phyloP scores from a whole-genome alignment of 64 coral and sea anemone genomes.

The Pocillopora damicornis region DNA sequence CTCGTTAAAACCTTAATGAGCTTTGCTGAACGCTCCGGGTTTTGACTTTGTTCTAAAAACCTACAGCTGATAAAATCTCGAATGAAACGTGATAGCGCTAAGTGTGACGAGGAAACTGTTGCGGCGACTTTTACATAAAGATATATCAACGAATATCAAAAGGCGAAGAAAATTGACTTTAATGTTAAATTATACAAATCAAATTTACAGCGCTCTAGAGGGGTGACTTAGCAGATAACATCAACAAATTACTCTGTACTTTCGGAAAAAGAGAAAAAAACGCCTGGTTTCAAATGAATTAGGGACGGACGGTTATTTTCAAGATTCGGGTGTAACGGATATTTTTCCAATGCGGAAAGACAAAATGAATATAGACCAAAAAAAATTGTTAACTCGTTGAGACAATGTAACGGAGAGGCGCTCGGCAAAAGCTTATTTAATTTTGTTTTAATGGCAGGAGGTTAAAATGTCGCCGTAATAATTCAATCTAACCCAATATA shows the following conservation, averaged over 20 bases:
- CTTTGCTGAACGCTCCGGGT: slow-evolving; percentile 35
- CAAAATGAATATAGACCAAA: slow-evolving; percentile 3
- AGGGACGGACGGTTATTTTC: too few relatives aligned
- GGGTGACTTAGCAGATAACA: slow-evolving; percentile 1
- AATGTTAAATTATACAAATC: slow-evolving; percentile 43
- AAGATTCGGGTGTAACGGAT: not conserved
- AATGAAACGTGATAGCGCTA: slow-evolving; percentile 20
- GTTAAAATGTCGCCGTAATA: slow-evolving; percentile 37
- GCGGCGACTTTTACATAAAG: slow-evolving; percentile 34
- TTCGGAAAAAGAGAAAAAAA: not conserved
- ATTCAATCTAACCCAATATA: slow-evolving; percentile 8
- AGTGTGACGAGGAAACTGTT: slow-evolving; percentile 17
- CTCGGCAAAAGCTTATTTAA: not conserved
- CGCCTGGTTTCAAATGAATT: not conserved
- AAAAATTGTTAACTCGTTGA: slow-evolving; percentile 29
- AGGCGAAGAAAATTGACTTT: slow-evolving; percentile 32
- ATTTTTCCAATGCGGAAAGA: not conserved
- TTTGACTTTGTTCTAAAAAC: slow-evolving; percentile 9
- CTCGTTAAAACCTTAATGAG: slow-evolving; percentile 21
- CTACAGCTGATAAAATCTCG: slow-evolving; percentile 37
- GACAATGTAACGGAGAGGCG: not conserved
- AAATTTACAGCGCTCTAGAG: slow-evolving; percentile 11
- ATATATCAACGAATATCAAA: slow-evolving; percentile 29
- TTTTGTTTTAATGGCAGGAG: slow-evolving; percentile 1
- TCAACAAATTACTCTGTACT: slow-evolving; percentile 28